Conservation (phyloP, 2,113 vertebrate genomes). For the Phodopus roborovskii region DNA sequence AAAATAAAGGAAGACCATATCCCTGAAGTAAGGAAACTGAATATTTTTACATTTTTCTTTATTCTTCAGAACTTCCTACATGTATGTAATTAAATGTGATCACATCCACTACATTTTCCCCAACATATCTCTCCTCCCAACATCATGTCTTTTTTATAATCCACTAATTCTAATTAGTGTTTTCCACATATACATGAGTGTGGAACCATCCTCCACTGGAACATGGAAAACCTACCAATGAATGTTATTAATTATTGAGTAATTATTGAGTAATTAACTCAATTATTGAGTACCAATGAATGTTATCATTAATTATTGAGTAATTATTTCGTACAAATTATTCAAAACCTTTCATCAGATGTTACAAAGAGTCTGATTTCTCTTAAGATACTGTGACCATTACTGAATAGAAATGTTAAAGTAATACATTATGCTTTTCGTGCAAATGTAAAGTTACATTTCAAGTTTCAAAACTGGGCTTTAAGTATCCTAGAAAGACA, state of each 20-base stretch:
- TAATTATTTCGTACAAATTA: neutral
- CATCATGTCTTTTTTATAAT: neutral
- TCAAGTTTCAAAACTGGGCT: neutral
- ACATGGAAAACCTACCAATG: neutral
- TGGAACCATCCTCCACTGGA: neutral
- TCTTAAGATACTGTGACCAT: neutral
- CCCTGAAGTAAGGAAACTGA: neutral
- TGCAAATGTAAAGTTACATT: neutral
- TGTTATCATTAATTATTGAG: neutral
- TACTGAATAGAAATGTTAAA: neutral
- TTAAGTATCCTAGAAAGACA: rapidly evolving
- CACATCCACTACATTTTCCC: neutral
- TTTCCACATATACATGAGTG: neutral
- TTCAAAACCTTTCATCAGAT: neutral
- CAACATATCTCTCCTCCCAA: neutral
- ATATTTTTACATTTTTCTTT: neutral
- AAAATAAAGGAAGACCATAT: neutral
- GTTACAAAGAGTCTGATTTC: neutral
- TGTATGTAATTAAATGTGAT: neutral
- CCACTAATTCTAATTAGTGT: neutral
- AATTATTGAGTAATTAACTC: no score
- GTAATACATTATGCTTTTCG: neutral
- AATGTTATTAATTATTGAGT: neutral
- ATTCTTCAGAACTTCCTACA: neutral
- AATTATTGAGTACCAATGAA: no score